These are phyloP conservation scores for Chloropsis cyanopogon DNA, from an alignment of 2,113 vertebrate genomes.

Conservation along the genomic window DNA sequence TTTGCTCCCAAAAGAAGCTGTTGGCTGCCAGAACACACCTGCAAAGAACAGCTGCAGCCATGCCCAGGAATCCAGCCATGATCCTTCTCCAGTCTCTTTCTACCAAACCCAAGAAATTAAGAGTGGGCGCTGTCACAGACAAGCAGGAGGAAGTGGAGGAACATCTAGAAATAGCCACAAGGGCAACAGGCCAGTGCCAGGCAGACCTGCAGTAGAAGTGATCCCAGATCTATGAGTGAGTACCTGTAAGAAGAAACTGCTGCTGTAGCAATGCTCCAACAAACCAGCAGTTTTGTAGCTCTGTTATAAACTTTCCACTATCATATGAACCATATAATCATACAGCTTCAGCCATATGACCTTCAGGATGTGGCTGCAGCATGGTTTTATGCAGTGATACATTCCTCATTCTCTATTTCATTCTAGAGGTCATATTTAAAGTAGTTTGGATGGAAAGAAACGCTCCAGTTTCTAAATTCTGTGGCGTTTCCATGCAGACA, in stretches of 20 bases:
- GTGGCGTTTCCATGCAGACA: neutral
- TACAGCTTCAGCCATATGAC: neutral
- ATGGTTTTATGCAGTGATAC: neutral
- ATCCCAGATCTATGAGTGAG: neutral
- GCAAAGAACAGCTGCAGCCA: slow-evolving; percentile 82
- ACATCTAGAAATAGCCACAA: neutral
- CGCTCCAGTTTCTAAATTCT: neutral
- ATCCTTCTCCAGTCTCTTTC: slow-evolving; percentile 79
- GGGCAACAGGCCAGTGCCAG: neutral
- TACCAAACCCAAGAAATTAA: neutral
- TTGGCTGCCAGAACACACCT: slow-evolving; percentile 78
- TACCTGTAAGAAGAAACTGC: neutral
- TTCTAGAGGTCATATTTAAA: neutral
- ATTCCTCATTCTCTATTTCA: neutral
- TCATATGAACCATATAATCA: neutral
- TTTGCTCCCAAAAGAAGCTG: slow-evolving; percentile 87
- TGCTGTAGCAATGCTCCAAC: neutral
- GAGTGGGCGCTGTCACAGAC: neutral
- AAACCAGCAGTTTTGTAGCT: neutral
- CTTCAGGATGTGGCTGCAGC: neutral
- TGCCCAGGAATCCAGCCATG: slow-evolving; percentile 81
- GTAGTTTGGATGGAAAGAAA: neutral
- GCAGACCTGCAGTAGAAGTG: neutral
- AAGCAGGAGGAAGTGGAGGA: neutral
- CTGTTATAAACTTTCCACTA: neutral